Conservation (phyloP, 2,797 vertebrate species). For the Synaphobranchus kaupii region DNA sequence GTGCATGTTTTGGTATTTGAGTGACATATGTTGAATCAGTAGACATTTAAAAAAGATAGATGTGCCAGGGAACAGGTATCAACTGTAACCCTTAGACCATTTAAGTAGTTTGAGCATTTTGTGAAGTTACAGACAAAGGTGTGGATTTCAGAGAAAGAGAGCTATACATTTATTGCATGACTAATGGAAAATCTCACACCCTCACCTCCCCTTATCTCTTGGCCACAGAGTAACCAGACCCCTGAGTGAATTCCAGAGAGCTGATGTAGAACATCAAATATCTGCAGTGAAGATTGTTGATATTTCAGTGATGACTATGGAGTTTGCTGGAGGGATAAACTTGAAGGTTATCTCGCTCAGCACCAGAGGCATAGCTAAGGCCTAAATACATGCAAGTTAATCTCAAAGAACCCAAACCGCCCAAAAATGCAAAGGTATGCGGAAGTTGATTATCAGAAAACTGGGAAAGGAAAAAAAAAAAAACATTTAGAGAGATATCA, state of each 20-base stretch:
- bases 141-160: not conserved
- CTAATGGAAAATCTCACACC: no score
- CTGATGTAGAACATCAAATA: not conserved
- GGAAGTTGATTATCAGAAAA: no score
- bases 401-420: no score
- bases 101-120: no score
- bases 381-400: not conserved
- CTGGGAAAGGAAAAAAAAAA: not conserved
- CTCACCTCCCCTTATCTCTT: not conserved
- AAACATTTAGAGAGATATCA: conserved; percentile 5
- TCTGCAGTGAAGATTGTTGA: not conserved
- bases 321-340: not conserved
- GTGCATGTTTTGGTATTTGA: no score
- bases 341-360: not conserved
- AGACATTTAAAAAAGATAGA: no score
- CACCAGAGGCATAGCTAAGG: not conserved
- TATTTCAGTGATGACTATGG: not conserved
- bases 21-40: no score
- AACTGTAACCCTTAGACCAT: no score
- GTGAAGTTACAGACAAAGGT: no score
- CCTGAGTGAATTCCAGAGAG: not conserved
- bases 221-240: not conserved
- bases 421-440: no score
- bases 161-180: not conserved
- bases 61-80: no score